Conservation (phyloP, 2,113 vertebrate species). For the Limanda limanda region DNA sequence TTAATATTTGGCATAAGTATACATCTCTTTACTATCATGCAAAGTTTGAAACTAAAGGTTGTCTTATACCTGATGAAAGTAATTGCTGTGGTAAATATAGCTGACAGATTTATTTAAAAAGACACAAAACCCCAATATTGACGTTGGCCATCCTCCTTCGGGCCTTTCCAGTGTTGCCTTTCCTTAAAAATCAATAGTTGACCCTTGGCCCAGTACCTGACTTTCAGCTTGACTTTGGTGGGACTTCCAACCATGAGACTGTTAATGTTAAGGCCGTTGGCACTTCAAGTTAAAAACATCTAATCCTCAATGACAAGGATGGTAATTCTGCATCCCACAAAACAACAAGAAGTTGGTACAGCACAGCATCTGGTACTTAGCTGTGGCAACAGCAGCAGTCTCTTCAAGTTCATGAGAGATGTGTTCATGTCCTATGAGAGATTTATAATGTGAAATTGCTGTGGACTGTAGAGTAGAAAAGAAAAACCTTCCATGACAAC, state of each 20-base stretch:
- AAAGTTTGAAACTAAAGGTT: slow-evolving; percentile 1
- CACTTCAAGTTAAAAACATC: slow-evolving; percentile 5
- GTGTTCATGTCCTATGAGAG: slow-evolving; percentile 3
- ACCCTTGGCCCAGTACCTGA: slow-evolving; percentile 64
- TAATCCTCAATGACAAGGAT: background rate
- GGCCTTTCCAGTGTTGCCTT: slow-evolving; percentile 32
- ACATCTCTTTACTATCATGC: background rate
- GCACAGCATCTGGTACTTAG: background rate
- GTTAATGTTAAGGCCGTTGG: slow-evolving; percentile 22
- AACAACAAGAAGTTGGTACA: background rate
- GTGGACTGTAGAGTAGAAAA: background rate
- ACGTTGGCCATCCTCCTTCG: slow-evolving; percentile 13
- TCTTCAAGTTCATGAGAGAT: background rate
- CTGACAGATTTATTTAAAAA: slow-evolving; percentile 45
- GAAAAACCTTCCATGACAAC: background rate
- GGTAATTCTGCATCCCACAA: slow-evolving; percentile 1
- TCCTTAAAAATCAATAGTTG: slow-evolving; percentile 60
- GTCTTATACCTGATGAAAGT: background rate
- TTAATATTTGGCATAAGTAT: no score
- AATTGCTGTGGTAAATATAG: slow-evolving; percentile 25
- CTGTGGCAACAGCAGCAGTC: background rate
- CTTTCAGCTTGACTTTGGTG: slow-evolving; percentile 61
- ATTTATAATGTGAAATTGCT: slow-evolving; percentile 11
- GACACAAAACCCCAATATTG: slow-evolving; percentile 58
- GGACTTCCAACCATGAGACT: slow-evolving; percentile 20